These are phyloP conservation scores for Cettia cetti DNA, from an alignment of 2,113 vertebrate species.

Conservation along the genomic window DNA sequence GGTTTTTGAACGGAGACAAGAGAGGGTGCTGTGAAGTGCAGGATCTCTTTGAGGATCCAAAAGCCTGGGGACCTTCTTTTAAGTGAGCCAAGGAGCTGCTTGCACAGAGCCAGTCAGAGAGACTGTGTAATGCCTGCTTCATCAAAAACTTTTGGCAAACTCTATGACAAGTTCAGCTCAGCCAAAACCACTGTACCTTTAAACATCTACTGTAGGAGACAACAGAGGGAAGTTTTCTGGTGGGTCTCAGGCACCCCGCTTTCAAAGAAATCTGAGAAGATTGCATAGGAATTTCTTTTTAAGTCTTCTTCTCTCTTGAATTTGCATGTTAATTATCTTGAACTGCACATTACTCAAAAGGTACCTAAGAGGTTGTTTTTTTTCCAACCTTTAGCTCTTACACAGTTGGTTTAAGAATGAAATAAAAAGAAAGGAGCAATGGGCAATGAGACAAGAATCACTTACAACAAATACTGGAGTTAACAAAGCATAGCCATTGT, in stretches of 20 bases:
- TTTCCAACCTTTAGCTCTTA: not conserved
- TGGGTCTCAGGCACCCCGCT: not conserved
- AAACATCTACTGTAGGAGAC: not conserved
- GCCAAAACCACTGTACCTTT: slow-evolving; percentile 8
- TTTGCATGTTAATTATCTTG: not conserved
- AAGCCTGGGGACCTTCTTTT: not conserved
- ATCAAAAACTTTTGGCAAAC: slow-evolving; percentile 47
- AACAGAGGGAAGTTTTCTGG: not conserved
- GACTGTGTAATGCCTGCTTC: slow-evolving; percentile 44
- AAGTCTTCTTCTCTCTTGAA: not conserved
- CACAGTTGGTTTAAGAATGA: not conserved
- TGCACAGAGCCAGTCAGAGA: slow-evolving; percentile 3
- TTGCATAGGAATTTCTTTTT: not conserved
- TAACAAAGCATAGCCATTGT: not conserved
- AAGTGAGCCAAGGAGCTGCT: not conserved
- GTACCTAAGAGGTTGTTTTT: not conserved
- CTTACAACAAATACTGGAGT: not conserved
- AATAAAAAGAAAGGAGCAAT: not conserved
- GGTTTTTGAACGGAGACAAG: not conserved
- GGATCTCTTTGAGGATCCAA: not conserved
- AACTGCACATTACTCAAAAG: not conserved
- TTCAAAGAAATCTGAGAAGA: not conserved
- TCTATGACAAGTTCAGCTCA: slow-evolving; percentile 11
- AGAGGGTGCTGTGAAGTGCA: not conserved
- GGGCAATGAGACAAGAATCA: not conserved